A percentile compares a stretch with the other conserved stretches of the same genome.
Conservation (phyloP, 1,140 invertebrate genomes). For the Anoplolepis gracilipes region DNA sequence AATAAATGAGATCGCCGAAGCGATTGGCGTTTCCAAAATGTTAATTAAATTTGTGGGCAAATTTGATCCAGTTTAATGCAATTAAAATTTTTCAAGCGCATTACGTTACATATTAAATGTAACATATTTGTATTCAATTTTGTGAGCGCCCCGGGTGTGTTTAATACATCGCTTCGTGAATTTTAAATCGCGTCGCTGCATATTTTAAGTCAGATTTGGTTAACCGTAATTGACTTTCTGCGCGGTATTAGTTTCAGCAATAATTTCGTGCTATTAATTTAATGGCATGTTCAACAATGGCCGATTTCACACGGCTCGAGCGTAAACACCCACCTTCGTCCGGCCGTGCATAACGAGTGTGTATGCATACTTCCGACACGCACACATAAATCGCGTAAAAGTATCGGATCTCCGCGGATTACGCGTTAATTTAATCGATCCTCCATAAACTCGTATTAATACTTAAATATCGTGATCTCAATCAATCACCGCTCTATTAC, state of each 20-base stretch:
- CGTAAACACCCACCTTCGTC: conserved; percentile 54
- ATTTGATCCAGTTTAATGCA: conserved; percentile 24
- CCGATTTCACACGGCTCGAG: conserved; percentile 54
- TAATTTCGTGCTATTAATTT: conserved; percentile 62
- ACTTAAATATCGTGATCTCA: conserved; percentile 52
- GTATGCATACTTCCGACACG: conserved; percentile 26
- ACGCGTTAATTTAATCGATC: conserved; percentile 59
- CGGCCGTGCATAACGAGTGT: conserved; percentile 45
- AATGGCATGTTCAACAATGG: conserved; percentile 61
- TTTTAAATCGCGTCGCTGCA: conserved; percentile 52
- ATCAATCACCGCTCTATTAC: conserved; percentile 42
- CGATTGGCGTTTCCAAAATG: not conserved
- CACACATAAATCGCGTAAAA: conserved; percentile 48
- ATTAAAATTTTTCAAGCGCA: conserved; percentile 4
- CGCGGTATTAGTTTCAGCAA: conserved; percentile 56
- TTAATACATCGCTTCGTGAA: conserved; percentile 42
- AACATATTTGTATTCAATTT: conserved; percentile 46
- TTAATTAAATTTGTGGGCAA: conserved; percentile 33
- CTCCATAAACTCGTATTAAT: conserved; percentile 48
- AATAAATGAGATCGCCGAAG: conserved; percentile 2
- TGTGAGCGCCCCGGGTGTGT: conserved; percentile 8
- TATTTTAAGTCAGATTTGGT: conserved; percentile 62
- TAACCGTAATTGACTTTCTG: conserved; percentile 59
- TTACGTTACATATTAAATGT: conserved; percentile 34
- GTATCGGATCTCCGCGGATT: conserved; percentile 55